Base-by-base conservation (phyloP, 2,113 vertebrate species). In the Natator depressus region DNA sequence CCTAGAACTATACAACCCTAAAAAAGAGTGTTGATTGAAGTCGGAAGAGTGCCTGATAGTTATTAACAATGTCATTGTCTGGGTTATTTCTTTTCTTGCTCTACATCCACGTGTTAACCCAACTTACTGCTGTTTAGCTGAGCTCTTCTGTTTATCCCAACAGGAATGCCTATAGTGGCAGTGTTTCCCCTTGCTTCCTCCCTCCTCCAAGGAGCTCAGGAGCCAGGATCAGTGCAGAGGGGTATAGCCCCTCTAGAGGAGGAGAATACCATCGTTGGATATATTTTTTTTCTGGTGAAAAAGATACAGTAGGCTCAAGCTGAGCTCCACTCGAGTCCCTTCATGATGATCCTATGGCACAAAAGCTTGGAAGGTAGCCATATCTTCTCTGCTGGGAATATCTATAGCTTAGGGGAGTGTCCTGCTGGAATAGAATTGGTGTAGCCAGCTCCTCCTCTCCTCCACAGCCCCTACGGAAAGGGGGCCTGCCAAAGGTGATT, bases 341-440 rank as follows among this genome's bases (percentile, higher is more conserved):
- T 91, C 79, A 83, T 88, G 89, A 42, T 79, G 31, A 35, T 19
- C 46, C 51, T 59, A 65, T 80, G 91, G 88, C 91, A 42, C 10
- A 27, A 76, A 46, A 46, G 69, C 57, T 84, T 96, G 95, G 94
- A 96, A 92, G 88, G 75, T n/a, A 59, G 94, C 95, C 17, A 10
- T 0, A 0, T 87, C 79, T 95, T 81, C 89, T 97, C 92, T 96
- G 94, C 94, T 96, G 94, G 93, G 87, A 89, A 89, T 97, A 96
- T 94, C 96, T 96, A 92, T 95, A 88, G 91, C 95, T 96, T 91
- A 82, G 94, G 65, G 8, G 65, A 35, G 25, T 25, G 51, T 20
- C 19, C 19, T 27, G 55, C 25, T 57, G 55, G 55, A 27, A 25
- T 65, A 14, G 62, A 65, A n/a, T 65, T n/a, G 31, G 31, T 9